Evolutionary conservation across 2,888 invertebrate genomes (phyloP), one percentile per base, ranked within the genome.

Genomic region (Sesamia inferens): DNA sequence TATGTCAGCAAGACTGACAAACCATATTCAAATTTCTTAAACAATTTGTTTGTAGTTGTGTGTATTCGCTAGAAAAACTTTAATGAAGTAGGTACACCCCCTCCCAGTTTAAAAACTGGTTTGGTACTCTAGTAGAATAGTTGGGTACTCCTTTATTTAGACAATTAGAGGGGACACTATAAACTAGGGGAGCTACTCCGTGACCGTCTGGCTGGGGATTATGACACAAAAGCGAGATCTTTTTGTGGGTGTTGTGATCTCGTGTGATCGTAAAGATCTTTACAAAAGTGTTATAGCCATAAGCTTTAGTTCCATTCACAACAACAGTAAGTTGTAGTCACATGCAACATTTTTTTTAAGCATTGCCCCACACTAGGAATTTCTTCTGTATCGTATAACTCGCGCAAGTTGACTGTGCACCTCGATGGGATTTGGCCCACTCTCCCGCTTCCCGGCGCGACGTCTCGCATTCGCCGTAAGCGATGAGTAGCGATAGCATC

Each of bases 121-220:
- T 5, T 14, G 14, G 39, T 39, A 39, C 39, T 39, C 5, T 39
- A 5, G 39, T 0, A 5, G 19, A 71, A 39, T 47, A 68, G 24
- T 71, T 68, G 10, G 11, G 31, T 19, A 13, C 39, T 71, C 71
- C 77, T 84, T 83, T 79, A 72, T 74, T 74, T 73, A 65, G 55
- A 77, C 59, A 69, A 63, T 74, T 62, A 44, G 61, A 71, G 72
- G 76, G 69, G 74, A 54, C 63, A 71, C 14, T 61, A 0, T 55
- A 72, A 59, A 44, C 74, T 39, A 47, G 68, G 84, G 84, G 67
- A 72, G 68, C 48, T 4, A 44, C n/a, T 24, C 44, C n/a, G 16
- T 48, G 16, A 10, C 39, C 31, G 48, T 70, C 67, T 67, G 63
- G 48, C 31, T 24, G 16, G 19, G 66, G 69, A 71, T 84, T 80